Evolutionary conservation across 2,113 vertebrate species (phyloP).

Genomic region (Urocolius indicus): DNA sequence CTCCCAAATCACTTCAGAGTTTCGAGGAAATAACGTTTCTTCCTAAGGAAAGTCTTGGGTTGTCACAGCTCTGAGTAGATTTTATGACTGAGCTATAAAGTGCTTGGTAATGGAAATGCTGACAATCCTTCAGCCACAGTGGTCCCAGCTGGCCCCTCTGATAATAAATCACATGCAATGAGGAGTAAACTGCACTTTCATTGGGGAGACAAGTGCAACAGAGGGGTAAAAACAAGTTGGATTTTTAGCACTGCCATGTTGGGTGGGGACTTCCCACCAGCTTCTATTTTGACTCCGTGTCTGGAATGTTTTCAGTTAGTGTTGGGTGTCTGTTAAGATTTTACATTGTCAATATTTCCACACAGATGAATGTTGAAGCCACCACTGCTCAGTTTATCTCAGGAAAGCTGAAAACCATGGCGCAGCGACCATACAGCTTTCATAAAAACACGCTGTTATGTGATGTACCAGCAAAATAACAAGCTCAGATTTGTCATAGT

Average conservation of each 20-base stretch:
- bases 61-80: background rate
- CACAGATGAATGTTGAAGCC: background rate
- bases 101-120: background rate
- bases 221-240: background rate
- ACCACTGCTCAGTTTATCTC: background rate
- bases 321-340: background rate
- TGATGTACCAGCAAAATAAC: background rate
- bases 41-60: background rate
- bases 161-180: background rate
- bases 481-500: background rate
- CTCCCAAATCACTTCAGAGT: background rate
- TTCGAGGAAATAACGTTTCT: background rate
- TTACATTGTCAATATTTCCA: background rate
- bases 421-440: background rate
- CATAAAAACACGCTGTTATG: background rate
- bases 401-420: background rate
- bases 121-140: background rate
- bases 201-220: background rate
- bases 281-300: background rate
- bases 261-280: background rate
- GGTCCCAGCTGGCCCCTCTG: slow-evolving; percentile 9
- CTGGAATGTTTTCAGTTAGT: background rate
- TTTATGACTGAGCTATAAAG: background rate
- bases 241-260: fast-evolving
- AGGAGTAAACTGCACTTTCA: background rate